Base-by-base conservation (phyloP, 2,797 vertebrate genomes). In the Pelobates cultripes region DNA sequence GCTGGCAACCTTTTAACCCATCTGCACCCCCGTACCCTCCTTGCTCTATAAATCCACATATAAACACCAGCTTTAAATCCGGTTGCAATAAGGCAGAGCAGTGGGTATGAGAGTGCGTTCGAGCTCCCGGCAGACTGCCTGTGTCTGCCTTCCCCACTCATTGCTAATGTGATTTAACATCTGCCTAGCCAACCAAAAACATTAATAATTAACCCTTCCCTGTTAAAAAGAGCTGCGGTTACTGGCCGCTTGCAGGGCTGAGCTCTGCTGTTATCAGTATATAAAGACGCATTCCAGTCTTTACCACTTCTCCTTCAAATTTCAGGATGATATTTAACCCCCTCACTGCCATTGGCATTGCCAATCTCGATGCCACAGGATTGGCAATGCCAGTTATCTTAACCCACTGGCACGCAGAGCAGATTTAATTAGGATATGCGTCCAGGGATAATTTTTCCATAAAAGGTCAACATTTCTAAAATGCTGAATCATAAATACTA, bases 151-250 rank as follows among this genome's bases (percentile, higher is more conserved):
- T 71, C 80, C 63, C 69, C 55, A 42, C 73, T 81, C 70, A 44
- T 44, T 15, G 42, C 71, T 83, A 83, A 79, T 79, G 81, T 75
- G 64, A 79, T 79, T 83, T 79, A 74, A 70, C 67, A 70, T 83
- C 66, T 53, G 55, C 75, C 53, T 43, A 45, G 64, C 66, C 81
- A 70, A 74, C 55, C 71, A 43, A 74, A 61, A 61, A 45, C 82
- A 84, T 84, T 75, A 75, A 79, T 84, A 70, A 75, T 84, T 84
- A 84, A 84, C 82, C 77, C 77, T 28, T 75, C 12, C 9, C n/a
- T 68, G 61, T 40, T 10, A 64, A 4, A 40, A 14, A 64, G 61
- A 40, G 9, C 61, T 43, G 10, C 69, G 60, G 17, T 15, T 4
- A 10, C 15, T 17, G 13, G 13, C 43, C 14, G 43, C 43, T 64